Percentiles rank a stretch among this genome's conserved stretches.
phyloP scores from a whole-genome alignment of 2,113 vertebrate species.

The Mola mola region DNA sequence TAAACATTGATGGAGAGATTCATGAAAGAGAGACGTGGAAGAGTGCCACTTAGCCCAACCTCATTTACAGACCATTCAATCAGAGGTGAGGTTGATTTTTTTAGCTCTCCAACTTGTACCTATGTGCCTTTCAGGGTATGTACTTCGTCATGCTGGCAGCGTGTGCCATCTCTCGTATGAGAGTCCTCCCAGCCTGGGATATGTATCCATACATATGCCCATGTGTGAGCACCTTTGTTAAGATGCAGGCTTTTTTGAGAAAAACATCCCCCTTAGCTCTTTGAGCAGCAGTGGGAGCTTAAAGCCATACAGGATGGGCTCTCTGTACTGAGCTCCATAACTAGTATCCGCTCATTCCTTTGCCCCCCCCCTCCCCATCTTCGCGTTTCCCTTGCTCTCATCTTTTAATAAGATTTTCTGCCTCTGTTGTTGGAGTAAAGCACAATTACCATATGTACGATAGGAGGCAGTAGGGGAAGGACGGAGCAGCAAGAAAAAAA shows the following conservation, averaged over 20 bases:
- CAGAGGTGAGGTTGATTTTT: constrained; percentile 20
- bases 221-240: constrained; percentile 40
- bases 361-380: constrained; percentile 28
- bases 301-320: constrained; percentile 39
- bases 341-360: constrained; percentile 50
- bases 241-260: constrained; percentile 19
- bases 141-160: constrained; percentile 31
- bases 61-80: constrained; percentile 47
- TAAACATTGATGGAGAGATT: constrained; percentile 47
- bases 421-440: constrained; percentile 71
- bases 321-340: constrained; percentile 49
- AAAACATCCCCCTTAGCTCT: constrained; percentile 16
- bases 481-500: constrained; percentile 8
- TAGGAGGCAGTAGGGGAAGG: constrained; percentile 34
- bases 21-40: constrained; percentile 33
- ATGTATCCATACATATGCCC: constrained; percentile 5
- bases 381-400: constrained; percentile 43
- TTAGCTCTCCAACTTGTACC: constrained; percentile 11
- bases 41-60: constrained; percentile 40
- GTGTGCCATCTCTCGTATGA: constrained; percentile 35
- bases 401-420: constrained; percentile 80
- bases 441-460: constrained; percentile 75
- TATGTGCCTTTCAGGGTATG: constrained; percentile 24
- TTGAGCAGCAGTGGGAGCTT: constrained; percentile 42
- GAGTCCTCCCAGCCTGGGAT: constrained; percentile 28